phyloP scores from a whole-genome alignment of 2,888 invertebrate genomes.

The Unio delphinus region DNA sequence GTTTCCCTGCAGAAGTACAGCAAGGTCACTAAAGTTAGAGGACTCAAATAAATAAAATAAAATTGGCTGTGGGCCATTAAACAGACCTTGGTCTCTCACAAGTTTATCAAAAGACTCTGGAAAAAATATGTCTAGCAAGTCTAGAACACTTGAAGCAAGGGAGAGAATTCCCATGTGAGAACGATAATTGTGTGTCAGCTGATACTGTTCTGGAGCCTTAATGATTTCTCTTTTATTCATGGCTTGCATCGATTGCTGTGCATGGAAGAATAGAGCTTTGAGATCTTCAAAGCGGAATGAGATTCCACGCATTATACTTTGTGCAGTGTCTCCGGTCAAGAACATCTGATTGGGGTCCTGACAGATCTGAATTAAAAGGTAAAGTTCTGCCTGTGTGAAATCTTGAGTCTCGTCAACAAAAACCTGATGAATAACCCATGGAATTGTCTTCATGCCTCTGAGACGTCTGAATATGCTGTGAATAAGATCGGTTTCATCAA shows the following conservation, averaged over 20 bases:
- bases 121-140: constrained; percentile 60
- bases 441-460: constrained; percentile 8
- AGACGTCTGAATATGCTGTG: constrained; percentile 36
- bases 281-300: constrained; percentile 64
- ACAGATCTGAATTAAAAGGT: constrained; percentile 53
- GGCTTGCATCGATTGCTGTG: constrained; percentile 42
- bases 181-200: constrained; percentile 62
- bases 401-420: constrained; percentile 66
- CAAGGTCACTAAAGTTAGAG: constrained; percentile 50
- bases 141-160: constrained; percentile 59
- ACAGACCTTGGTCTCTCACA: constrained; percentile 61
- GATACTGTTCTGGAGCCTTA: constrained; percentile 48
- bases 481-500: constrained; percentile 58
- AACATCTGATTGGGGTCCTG: constrained; percentile 65
- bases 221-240: constrained; percentile 36
- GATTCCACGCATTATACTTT: constrained; percentile 67
- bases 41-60: constrained; percentile 61
- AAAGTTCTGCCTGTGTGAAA: constrained; percentile 65
- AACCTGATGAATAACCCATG: constrained; percentile 53
- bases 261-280: constrained; percentile 57
- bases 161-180: constrained; percentile 64
- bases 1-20: constrained; percentile 51
- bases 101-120: constrained; percentile 64
- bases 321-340: constrained; percentile 65
- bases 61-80: constrained; percentile 61